Evolutionary conservation across 37 sponge, comb jelly and placozoan genomes (phyloP).

Genomic region (Chondrosia reniformis): DNA sequence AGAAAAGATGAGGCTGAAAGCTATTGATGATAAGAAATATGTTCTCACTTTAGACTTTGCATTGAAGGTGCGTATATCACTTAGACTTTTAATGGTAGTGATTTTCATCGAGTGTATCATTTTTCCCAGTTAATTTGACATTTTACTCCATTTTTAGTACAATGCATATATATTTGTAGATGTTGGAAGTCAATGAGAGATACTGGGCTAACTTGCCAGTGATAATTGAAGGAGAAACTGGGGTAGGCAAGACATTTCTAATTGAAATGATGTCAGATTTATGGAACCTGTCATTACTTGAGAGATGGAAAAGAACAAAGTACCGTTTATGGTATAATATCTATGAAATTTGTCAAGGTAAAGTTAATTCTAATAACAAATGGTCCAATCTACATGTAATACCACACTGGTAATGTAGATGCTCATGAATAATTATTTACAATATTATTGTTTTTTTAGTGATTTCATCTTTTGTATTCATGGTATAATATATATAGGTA

Average conservation of each 20-base stretch:
- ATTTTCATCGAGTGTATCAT: neutral
- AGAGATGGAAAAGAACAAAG: constrained; percentile 44
- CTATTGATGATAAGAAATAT: constrained; percentile 75
- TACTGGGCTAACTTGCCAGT: constrained; percentile 76
- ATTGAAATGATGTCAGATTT: constrained; percentile 83
- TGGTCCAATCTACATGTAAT: no score
- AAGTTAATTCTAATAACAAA: no score
- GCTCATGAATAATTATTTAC: no score
- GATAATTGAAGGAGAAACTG: constrained; percentile 94
- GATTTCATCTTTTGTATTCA: no score
- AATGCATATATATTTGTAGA: constrained; percentile 15
- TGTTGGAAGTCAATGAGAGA: constrained; percentile 40
- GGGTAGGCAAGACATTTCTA: constrained; percentile 91
- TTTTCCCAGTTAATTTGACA: neutral
- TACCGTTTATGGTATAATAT: constrained; percentile 25
- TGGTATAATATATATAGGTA: no score
- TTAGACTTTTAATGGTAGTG: neutral
- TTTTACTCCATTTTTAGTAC: neutral
- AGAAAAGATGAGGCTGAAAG: constrained; percentile 17
- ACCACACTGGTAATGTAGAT: no score
- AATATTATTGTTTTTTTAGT: no score
- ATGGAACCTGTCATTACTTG: constrained; percentile 67
- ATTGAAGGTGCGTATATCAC: constrained; percentile 32
- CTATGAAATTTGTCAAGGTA: constrained; percentile 16
- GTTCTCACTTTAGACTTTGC: constrained; percentile 88